phyloP scores from a whole-genome alignment of 2,113 vertebrate species.

The Etheostoma spectabile region DNA sequence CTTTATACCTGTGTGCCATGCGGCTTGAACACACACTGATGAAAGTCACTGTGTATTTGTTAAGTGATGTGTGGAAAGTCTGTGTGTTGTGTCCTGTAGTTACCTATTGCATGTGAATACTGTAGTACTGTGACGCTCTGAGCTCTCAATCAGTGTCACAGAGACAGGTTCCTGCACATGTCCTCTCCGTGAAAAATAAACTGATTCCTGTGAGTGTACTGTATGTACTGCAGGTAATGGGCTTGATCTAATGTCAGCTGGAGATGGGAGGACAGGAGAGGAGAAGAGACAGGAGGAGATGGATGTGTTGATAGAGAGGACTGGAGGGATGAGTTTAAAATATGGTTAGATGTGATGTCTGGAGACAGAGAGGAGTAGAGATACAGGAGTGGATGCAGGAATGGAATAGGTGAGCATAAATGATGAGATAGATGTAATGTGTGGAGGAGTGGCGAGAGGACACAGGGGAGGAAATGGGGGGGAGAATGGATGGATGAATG shows the following conservation, averaged over 20 bases:
- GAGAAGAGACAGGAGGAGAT: slow-evolving; percentile 55
- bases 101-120: slow-evolving; percentile 13
- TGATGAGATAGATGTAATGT: slow-evolving; percentile 69
- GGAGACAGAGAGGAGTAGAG: slow-evolving; percentile 53
- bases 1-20: slow-evolving; percentile 26
- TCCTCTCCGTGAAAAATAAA: slow-evolving; percentile 55
- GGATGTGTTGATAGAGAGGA: slow-evolving; percentile 65
- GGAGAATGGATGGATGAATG: slow-evolving; percentile 46
- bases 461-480: slow-evolving; percentile 25
- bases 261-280: slow-evolving; percentile 29
- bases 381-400: slow-evolving; percentile 36
- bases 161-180: slow-evolving; percentile 46
- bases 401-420: slow-evolving; percentile 57
- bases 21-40: slow-evolving; percentile 14
- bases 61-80: slow-evolving; percentile 10
- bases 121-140: neutral
- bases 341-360: slow-evolving; percentile 69
- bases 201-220: slow-evolving; percentile 53
- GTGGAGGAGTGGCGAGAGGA: slow-evolving; percentile 66
- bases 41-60: slow-evolving; percentile 22
- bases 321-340: slow-evolving; percentile 70
- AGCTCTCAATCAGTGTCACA: slow-evolving; percentile 46
- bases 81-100: neutral
- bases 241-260: slow-evolving; percentile 61
- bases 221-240: slow-evolving; percentile 57